Base-by-base conservation (phyloP, 2,888 invertebrate genomes). In the Pseudanteris insignis region DNA sequence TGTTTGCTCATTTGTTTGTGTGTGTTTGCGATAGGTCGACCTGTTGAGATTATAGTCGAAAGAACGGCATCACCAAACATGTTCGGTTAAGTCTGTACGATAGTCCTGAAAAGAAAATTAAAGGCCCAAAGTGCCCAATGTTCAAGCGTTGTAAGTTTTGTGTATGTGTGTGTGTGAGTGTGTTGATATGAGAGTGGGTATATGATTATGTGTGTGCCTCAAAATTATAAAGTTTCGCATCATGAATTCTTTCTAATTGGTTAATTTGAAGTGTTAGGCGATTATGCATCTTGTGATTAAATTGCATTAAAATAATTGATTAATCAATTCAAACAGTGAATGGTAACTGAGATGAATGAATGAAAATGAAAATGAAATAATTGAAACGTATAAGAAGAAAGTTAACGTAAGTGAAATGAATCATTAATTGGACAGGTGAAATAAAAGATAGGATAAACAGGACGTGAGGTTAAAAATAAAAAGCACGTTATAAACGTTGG, bases 1-100 rank as follows among this genome's bases (percentile, higher is more conserved):
- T n/a, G n/a, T n/a, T n/a, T n/a, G n/a, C n/a, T n/a, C n/a, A n/a
- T n/a, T n/a, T n/a, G n/a, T 15, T 26, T 13, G 37, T 32, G 25
- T 44, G 21, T 33, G n/a, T 11, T 9, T 12, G 9, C 18, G 34
- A 33, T 18, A 44, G 9, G 9, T 7, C 37, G 32, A 7, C 21
- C n/a, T n/a, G n/a, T n/a, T n/a, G 7, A 25, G 11, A 40, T 28
- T 18, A 15, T 47, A 50, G 47, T 43, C 50, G 58, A 57, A 43
- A 55, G 58, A 44, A 44, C 43, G 41, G 53, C 72, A 77, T 78
- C 77, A 78, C 78, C 77, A 77, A 77, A 77, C 77, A 73, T 69
- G 71, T 71, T 69, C 66, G 69, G 63, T 30, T 58, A 59, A 58
- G 37, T 58, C 57, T 37, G 60, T 47, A 50, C 58, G 70, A 62